Percentiles rank a stretch among this genome's conserved stretches.
Evolutionary conservation across 2,888 invertebrate genomes (phyloP).

Genomic region (Lissonota sp.): DNA sequence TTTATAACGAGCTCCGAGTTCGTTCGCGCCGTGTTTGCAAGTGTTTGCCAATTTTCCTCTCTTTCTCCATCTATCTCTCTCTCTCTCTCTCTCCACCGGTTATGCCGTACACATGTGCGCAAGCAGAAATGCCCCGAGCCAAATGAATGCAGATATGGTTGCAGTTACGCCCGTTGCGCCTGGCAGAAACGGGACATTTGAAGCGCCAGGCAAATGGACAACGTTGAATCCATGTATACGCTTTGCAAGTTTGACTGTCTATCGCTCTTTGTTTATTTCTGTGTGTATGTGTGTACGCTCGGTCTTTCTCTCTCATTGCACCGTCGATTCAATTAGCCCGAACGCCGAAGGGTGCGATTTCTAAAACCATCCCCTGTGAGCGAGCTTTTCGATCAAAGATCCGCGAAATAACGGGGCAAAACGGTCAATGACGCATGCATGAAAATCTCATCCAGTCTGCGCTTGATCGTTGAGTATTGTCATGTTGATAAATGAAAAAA

Average conservation of each 20-base stretch:
- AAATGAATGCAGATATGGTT: constrained; percentile 66
- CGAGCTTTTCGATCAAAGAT: constrained; percentile 58
- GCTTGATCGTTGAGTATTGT: background rate
- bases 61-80: constrained; percentile 19
- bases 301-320: constrained; percentile 34
- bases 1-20: constrained; percentile 61
- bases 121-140: constrained; percentile 63
- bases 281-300: background rate
- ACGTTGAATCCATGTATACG: constrained; percentile 59
- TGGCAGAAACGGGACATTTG: constrained; percentile 45
- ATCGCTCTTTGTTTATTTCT: constrained; percentile 16
- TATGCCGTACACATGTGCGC: constrained; percentile 40
- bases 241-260: constrained; percentile 49
- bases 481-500: background rate
- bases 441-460: background rate
- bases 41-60: constrained; percentile 57
- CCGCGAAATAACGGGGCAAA: constrained; percentile 29
- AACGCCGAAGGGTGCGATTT: constrained; percentile 65
- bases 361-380: constrained; percentile 49
- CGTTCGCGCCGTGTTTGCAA: constrained; percentile 58
- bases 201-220: constrained; percentile 52
- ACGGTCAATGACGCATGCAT: constrained; percentile 22
- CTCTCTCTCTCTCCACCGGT: constrained; percentile 25
- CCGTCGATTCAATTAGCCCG: constrained; percentile 63
- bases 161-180: constrained; percentile 67